Evolutionary conservation across 37 sponge, comb jelly and placozoan genomes (phyloP), one percentile per base, ranked within the genome.

Genomic region (Aplysina aerophoba): DNA sequence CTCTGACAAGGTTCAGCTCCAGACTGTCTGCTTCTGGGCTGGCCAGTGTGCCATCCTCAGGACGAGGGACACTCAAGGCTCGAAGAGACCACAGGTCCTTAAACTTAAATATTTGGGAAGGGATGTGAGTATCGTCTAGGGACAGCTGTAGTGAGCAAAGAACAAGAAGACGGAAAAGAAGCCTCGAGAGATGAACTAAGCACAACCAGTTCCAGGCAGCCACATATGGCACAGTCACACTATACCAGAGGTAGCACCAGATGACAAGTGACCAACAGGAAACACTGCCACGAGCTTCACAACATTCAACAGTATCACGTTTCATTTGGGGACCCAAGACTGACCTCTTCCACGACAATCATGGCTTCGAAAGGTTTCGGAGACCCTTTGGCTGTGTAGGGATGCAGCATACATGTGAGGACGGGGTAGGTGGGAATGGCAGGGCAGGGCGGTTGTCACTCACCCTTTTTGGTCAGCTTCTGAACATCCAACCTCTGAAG

Each of bases 311-410:
- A n/a, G n/a, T n/a, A n/a, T n/a, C n/a, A n/a, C n/a, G n/a, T n/a
- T n/a, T n/a, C n/a, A n/a, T n/a, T n/a, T n/a, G n/a, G n/a, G n/a
- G n/a, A n/a, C n/a, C n/a, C n/a, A n/a, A 57, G 25, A 58, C 80
- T 61, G 35, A 93, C 90, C 84, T 93, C 88, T 39, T 83, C 85
- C 64, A 93, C 81, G 11, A 59, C 81, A 63, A 93, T 17, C 59
- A 86, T 88, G 41, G 94, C 86, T 44, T 93, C 94, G 87, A 90
- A 93, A 6, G 82, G 38, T 60, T 93, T 93, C 17, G 86, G 83
- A 22, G 90, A 86, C 0, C 93, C 67, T 38, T 84, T 79, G 55
- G 22, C 84, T 86, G 50, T n/a, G n/a, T n/a, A n/a, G n/a, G n/a
- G n/a, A n/a, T n/a, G n/a, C 72, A 68, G 15, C 15, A n/a, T 68